A percentile compares a stretch with the other conserved stretches of the same genome.
These are phyloP conservation scores for Microctonus brassicae DNA, from an alignment of 2,888 invertebrate species.

Conservation along the genomic window DNA sequence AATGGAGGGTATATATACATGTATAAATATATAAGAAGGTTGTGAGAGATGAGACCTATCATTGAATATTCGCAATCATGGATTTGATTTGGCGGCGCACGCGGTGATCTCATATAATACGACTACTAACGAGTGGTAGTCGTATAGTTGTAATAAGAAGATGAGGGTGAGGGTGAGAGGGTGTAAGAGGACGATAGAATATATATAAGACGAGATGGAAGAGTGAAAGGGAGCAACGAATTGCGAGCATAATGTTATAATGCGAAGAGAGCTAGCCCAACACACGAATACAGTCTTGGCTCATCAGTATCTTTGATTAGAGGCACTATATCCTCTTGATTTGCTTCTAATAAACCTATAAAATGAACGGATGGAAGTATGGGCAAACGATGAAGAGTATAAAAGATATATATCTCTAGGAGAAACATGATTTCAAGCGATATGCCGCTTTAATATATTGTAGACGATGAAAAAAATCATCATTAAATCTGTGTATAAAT, in stretches of 20 bases:
- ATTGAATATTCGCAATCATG: slow-evolving; percentile 57
- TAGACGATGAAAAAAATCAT: not conserved
- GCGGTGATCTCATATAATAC: slow-evolving; percentile 59
- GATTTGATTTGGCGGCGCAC: slow-evolving; percentile 58
- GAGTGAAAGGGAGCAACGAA: slow-evolving; percentile 22
- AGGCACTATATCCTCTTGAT: slow-evolving; percentile 61
- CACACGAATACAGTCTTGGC: slow-evolving; percentile 44
- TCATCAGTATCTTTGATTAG: slow-evolving; percentile 68
- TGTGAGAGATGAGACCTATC: slow-evolving; percentile 1
- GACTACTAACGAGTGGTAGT: slow-evolving; percentile 60
- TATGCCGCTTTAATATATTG: not conserved
- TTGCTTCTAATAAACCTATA: slow-evolving; percentile 67
- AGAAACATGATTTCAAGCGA: not conserved
- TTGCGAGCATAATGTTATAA: slow-evolving; percentile 52
- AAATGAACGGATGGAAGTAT: slow-evolving; percentile 46
- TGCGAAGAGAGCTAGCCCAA: slow-evolving; percentile 58
- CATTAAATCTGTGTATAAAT: not conserved
- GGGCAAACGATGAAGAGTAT: not conserved
- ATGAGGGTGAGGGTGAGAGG: slow-evolving; percentile 35
- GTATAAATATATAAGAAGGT: not conserved
- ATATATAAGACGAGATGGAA: not conserved
- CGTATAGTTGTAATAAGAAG: slow-evolving; percentile 23
- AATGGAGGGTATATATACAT: slow-evolving; percentile 15
- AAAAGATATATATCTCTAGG: not conserved
- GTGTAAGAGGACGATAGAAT: slow-evolving; percentile 10